phyloP scores from a whole-genome alignment of 2,797 vertebrate species.

The Salmo trutta region DNA sequence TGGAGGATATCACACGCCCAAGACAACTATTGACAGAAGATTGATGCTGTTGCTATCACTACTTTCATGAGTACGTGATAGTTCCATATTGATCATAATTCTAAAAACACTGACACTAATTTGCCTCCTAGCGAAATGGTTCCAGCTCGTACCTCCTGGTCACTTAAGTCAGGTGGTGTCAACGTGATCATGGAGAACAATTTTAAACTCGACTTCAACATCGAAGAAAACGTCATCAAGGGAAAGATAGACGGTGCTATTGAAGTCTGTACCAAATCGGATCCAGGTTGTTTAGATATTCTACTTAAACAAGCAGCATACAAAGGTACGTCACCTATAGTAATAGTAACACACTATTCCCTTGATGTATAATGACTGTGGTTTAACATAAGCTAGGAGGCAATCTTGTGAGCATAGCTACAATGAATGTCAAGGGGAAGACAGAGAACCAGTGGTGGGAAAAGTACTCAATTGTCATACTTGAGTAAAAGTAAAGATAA shows the following conservation, averaged over 20 bases:
- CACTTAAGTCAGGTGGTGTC: background rate
- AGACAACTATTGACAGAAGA: background rate
- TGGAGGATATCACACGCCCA: no score
- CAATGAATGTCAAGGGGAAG: background rate
- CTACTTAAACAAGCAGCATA: background rate
- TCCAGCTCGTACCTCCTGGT: background rate
- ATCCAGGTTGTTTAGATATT: rapidly evolving
- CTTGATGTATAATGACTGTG: background rate
- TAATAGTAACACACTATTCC: background rate
- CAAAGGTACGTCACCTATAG: background rate
- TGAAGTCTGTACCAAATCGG: rapidly evolving
- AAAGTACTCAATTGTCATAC: no score
- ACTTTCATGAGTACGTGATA: background rate
- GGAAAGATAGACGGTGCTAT: rapidly evolving
- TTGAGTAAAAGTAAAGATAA: no score
- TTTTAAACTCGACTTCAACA: rapidly evolving
- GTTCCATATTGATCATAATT: background rate
- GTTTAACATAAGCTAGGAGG: background rate
- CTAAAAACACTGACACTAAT: background rate
- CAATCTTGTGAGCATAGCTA: background rate
- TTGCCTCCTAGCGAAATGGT: background rate
- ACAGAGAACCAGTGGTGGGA: background rate
- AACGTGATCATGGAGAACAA: conserved; percentile 42
- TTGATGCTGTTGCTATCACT: background rate
- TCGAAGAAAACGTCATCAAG: rapidly evolving